phyloP scores from a whole-genome alignment of 2,797 vertebrate genomes.

The Rhodeus uyekii region DNA sequence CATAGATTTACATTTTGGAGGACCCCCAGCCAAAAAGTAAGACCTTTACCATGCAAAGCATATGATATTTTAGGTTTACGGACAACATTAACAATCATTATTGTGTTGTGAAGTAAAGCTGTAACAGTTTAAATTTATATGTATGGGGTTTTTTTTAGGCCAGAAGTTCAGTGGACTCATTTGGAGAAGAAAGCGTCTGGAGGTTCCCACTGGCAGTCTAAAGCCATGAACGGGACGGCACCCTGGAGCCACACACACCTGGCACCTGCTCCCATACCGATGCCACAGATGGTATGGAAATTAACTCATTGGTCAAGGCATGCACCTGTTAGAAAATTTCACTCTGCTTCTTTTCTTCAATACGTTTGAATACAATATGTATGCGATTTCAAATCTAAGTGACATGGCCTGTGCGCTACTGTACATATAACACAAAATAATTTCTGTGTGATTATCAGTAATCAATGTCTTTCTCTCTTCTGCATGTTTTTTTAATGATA shows the following conservation, averaged over 20 bases:
- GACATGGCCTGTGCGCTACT: not conserved
- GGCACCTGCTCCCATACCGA: conserved; percentile 59
- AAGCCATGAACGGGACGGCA: conserved; percentile 79
- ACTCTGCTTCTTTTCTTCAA: not conserved
- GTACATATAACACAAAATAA: not conserved
- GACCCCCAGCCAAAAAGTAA: conserved; percentile 88
- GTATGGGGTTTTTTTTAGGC: conserved; percentile 71
- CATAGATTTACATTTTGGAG: conserved; percentile 89
- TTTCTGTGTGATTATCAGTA: conserved; percentile 1
- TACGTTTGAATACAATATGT: not conserved
- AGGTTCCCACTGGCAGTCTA: conserved; percentile 80
- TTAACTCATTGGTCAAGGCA: conserved; percentile 61
- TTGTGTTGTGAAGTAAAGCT: not conserved
- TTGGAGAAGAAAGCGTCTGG: conserved; percentile 81
- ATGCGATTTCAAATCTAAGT: not conserved
- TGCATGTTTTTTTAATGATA: conserved; percentile 48
- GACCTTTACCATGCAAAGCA: conserved; percentile 44
- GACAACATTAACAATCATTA: not conserved
- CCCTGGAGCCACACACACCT: conserved; percentile 80
- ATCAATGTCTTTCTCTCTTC: conserved; percentile 45
- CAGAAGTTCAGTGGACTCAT: conserved; percentile 83
- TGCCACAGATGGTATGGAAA: conserved; percentile 61
- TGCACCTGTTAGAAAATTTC: conserved; percentile 71
- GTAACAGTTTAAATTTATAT: not conserved
- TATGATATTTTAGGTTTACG: not conserved